Conservation (phyloP, 2,113 vertebrate genomes). For the Gymnobelideus leadbeateri region DNA sequence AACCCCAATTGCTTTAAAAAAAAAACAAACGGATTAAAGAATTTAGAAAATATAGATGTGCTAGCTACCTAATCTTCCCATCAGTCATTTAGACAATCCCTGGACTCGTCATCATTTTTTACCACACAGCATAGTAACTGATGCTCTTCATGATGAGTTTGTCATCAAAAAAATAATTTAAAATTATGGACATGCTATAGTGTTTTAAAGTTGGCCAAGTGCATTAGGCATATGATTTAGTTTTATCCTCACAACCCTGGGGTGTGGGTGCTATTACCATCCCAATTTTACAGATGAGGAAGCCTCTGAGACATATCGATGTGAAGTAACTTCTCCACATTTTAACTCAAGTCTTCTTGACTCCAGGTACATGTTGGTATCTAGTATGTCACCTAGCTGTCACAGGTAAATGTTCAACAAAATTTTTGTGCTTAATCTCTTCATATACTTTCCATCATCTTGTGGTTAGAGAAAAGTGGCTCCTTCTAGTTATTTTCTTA, state of each 20-base stretch:
- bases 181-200: neutral
- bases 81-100: neutral
- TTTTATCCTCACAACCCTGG: neutral
- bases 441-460: neutral
- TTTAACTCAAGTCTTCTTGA: neutral
- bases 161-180: neutral
- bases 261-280: neutral
- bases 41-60: neutral
- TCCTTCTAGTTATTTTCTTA: neutral
- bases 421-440: neutral
- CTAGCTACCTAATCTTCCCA: neutral
- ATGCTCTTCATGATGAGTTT: neutral
- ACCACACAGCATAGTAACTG: neutral
- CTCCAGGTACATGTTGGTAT: neutral
- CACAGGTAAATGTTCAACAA: neutral
- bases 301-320: neutral
- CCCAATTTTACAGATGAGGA: neutral
- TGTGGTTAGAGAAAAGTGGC: neutral
- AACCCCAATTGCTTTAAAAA: too few relatives aligned
- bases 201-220: neutral
- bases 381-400: neutral
- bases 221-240: neutral
- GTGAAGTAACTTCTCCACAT: neutral
- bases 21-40: neutral
- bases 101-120: neutral